Conservation (phyloP, 1,140 invertebrate species). For the Papilio helenus region DNA sequence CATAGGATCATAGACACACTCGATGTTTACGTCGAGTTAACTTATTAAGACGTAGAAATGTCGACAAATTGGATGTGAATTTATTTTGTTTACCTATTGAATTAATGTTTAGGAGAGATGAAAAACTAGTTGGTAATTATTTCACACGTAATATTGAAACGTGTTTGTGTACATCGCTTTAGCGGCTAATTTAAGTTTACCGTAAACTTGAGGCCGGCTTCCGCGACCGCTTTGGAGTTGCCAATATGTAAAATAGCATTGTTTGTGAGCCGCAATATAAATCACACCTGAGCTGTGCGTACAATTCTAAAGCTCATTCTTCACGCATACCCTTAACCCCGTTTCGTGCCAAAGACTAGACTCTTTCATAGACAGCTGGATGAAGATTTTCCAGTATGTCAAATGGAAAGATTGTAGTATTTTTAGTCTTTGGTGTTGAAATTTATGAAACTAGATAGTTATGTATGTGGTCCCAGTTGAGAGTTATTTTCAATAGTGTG, state of each 20-base stretch:
- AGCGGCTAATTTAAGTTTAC: constrained; percentile 77
- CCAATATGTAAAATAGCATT: constrained; percentile 64
- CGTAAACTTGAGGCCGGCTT: constrained; percentile 69
- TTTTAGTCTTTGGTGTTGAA: constrained; percentile 43
- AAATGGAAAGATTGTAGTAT: constrained; percentile 14
- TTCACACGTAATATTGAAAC: constrained; percentile 35
- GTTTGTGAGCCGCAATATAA: constrained; percentile 77
- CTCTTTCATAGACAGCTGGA: background rate
- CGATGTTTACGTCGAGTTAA: background rate
- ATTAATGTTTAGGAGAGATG: constrained; percentile 7
- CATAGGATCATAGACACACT: too few relatives aligned
- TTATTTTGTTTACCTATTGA: constrained; percentile 17
- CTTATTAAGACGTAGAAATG: background rate
- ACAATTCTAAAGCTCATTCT: constrained; percentile 57
- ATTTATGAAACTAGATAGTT: constrained; percentile 39
- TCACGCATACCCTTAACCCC: constrained; percentile 50
- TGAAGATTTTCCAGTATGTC: constrained; percentile 30
- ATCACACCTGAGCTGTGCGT: constrained; percentile 61
- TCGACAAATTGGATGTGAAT: constrained; percentile 23
- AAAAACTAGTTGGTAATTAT: constrained; percentile 26
- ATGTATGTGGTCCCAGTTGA: constrained; percentile 45
- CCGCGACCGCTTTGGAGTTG: constrained; percentile 56
- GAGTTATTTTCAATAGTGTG: constrained; percentile 36
- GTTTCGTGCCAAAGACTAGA: constrained; percentile 55
- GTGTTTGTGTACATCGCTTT: constrained; percentile 57